Evolutionary conservation across 2,113 vertebrate genomes (phyloP).

Genomic region (Sapayoa aenigma): DNA sequence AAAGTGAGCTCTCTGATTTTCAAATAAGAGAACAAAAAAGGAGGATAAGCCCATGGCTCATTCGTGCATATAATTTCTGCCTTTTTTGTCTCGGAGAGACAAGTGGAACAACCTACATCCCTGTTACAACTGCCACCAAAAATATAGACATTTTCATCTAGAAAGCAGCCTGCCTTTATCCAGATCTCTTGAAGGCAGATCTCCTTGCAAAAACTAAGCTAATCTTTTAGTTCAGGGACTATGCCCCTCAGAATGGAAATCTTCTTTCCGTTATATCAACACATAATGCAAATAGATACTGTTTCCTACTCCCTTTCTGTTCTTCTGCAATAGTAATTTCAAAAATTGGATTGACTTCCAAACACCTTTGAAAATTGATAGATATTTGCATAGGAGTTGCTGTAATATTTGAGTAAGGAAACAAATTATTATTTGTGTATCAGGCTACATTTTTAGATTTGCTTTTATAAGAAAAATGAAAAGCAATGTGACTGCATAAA

Average conservation of each 20-base stretch:
- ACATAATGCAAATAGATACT: neutral
- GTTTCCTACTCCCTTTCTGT: neutral
- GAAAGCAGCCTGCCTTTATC: neutral
- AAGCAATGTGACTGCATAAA: neutral
- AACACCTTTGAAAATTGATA: neutral
- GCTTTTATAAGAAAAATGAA: neutral
- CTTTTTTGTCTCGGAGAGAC: neutral
- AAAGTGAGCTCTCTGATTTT: neutral
- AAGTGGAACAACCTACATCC: neutral
- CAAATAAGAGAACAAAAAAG: neutral
- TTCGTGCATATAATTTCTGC: neutral
- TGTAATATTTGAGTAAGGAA: neutral
- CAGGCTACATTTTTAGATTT: neutral
- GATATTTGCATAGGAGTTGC: neutral
- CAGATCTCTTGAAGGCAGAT: neutral
- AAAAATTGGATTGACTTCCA: neutral
- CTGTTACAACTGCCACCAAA: neutral
- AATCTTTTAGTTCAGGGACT: neutral
- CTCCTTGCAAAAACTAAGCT: neutral
- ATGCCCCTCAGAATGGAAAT: rapidly evolving
- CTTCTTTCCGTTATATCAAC: neutral
- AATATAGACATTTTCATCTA: neutral
- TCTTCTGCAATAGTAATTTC: neutral
- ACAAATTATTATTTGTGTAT: neutral
- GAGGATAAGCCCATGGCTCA: neutral